Evolutionary conservation across 2,797 vertebrate species (phyloP).

Genomic region (Cossypha dichroa): DNA sequence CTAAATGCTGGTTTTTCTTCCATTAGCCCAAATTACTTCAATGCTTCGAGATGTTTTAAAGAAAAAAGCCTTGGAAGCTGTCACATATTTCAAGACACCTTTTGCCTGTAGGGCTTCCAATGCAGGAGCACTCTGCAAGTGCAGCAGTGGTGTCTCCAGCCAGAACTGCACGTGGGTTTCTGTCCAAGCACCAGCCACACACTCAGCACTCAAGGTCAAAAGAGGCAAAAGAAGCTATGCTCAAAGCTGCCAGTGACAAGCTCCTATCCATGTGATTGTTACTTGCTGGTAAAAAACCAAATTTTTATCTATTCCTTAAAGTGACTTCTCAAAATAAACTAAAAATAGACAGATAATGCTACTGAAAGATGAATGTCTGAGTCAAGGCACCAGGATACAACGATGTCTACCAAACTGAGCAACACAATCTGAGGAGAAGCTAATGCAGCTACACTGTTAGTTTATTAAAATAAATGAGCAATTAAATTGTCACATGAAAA

Average conservation of each 20-base stretch:
- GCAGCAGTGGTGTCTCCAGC: rapidly evolving
- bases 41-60: not conserved
- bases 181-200: rapidly evolving
- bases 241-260: not conserved
- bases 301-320: not conserved
- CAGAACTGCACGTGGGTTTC: rapidly evolving
- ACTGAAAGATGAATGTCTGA: not conserved
- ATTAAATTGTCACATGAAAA: not conserved
- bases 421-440: not conserved
- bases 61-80: not conserved
- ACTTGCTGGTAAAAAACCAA: not conserved
- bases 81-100: not conserved
- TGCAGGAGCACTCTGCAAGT: rapidly evolving
- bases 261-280: not conserved
- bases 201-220: not conserved
- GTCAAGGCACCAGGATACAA: not conserved
- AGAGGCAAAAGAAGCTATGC: not conserved
- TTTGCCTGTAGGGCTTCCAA: not conserved
- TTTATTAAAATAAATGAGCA: not conserved
- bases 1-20: not conserved
- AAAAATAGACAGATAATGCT: not conserved
- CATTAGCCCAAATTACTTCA: not conserved
- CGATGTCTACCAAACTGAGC: rapidly evolving
- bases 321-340: not conserved
- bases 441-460: not conserved